Conservation (phyloP, 2,797 vertebrate species). For the Chaenodraco wilsoni region DNA sequence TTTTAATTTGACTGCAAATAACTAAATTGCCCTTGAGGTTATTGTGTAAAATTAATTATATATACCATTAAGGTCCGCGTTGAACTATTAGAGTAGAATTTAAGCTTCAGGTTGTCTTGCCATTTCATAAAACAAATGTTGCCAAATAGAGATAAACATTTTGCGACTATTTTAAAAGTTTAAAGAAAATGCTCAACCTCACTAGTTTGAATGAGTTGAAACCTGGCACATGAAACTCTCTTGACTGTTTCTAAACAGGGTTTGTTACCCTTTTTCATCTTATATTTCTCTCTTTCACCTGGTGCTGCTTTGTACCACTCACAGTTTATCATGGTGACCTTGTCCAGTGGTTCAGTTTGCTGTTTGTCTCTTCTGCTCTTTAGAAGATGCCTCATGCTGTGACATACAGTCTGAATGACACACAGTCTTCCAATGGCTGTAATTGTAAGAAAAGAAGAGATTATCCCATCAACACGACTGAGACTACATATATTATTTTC, state of each 20-base stretch:
- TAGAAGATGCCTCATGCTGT: slow-evolving; percentile 56
- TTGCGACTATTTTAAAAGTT: no score
- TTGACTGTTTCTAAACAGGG: not conserved
- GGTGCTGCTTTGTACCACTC: not conserved
- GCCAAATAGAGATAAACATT: no score
- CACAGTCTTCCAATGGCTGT: slow-evolving; percentile 40
- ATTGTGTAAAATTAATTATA: no score
- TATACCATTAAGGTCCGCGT: no score
- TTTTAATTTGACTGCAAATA: no score
- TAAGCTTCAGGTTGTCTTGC: not conserved
- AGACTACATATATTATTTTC: slow-evolving; percentile 11
- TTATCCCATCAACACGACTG: accelerated
- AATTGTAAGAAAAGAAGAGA: slow-evolving; percentile 33
- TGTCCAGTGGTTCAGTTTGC: slow-evolving; percentile 2
- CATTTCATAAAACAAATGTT: no score
- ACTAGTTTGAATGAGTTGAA: not conserved
- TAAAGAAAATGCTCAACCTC: not conserved
- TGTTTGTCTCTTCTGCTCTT: slow-evolving; percentile 21
- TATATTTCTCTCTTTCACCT: not conserved
- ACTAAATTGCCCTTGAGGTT: no score
- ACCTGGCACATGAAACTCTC: not conserved
- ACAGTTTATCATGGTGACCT: not conserved
- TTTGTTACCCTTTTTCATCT: not conserved
- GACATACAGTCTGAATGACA: slow-evolving; percentile 45
- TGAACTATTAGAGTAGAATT: not conserved